Base-by-base conservation (phyloP, 2,113 vertebrate genomes). In the Clarias gariepinus region DNA sequence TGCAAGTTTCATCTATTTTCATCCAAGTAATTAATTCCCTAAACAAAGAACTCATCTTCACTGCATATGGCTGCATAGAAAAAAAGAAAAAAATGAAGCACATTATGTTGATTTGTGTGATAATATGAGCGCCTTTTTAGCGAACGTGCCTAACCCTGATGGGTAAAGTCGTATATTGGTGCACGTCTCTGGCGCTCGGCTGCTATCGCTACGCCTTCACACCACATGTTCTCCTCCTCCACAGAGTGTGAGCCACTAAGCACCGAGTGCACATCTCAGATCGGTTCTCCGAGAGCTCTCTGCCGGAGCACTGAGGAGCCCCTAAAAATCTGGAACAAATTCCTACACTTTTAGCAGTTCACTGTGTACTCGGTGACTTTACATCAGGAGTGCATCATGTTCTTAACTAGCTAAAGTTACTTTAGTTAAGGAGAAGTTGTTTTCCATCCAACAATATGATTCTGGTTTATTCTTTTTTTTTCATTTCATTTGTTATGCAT, bases 171-270 rank as follows among this genome's bases (percentile, higher is more conserved):
- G 77, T 82, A 82, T 87, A 87, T 87, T 87, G 64, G 89, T 69
- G 80, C 71, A 77, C 33, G 66, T 86, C 80, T 89, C 18, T 86
- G 82, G 83, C 74, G n/a, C 55, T 60, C 57, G 57, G 84, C 81
- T 66, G 84, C 81, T 86, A 63, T 80, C 86, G 87, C 81, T 36
- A 83, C 89, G 86, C 89, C 89, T 89, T 82, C 89, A 83, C 81
- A 85, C 89, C 89, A 89, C 89, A 89, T 89, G 89, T 85, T 87
- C 30, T n/a, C 64, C 63, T 82, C 87, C 64, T 82, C 73, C 57
- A 71, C 88, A 87, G 80, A 58, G 64, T 87, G 66, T 85, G 63
- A 82, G 68, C 68, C 60, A 55, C 80, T 55, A 19, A 61, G 57
- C 69, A 64, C 69, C 58, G 28, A 28, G 69, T 58, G 66, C 55